phyloP scores from a whole-genome alignment of 2,888 invertebrate species.

The Macaria liturata region DNA sequence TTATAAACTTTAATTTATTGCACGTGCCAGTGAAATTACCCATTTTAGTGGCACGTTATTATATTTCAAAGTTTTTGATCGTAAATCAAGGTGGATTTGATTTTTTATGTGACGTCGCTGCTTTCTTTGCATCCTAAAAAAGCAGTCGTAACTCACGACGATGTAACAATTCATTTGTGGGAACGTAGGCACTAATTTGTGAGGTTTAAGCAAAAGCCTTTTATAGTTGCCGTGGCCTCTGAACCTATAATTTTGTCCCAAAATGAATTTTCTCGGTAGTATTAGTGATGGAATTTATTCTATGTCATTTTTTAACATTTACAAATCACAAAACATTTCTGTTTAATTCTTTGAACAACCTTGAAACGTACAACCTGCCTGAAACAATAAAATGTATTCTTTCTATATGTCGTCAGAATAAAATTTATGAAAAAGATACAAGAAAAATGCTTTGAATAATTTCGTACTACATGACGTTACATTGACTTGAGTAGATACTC shows the following conservation, averaged over 20 bases:
- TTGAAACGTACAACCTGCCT: too few species aligned
- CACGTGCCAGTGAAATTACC: constrained; percentile 52
- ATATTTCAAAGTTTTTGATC: constrained; percentile 73
- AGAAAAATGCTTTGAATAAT: too few species aligned
- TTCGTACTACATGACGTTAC: too few species aligned
- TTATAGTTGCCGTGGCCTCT: constrained; percentile 3
- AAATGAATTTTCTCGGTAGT: not conserved
- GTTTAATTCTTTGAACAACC: too few species aligned
- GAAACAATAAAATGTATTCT: too few species aligned
- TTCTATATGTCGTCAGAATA: too few species aligned
- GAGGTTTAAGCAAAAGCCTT: constrained; percentile 10
- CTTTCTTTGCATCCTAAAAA: constrained; percentile 49
- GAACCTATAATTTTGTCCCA: not conserved
- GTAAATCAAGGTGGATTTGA: constrained; percentile 73
- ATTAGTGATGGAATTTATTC: not conserved
- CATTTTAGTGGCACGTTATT: constrained; percentile 68
- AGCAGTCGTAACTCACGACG: constrained; percentile 37
- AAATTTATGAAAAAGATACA: too few species aligned
- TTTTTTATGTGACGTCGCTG: constrained; percentile 68
- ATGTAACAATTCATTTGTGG: constrained; percentile 29
- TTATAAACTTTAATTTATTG: constrained; percentile 69
- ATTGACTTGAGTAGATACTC: too few species aligned
- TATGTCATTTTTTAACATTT: too few species aligned
- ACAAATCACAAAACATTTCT: too few species aligned
- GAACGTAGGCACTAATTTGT: constrained; percentile 21